Percentiles rank a stretch among this genome's conserved stretches.
phyloP scores from a whole-genome alignment of 2,113 vertebrate genomes.

The Caranx ignobilis region DNA sequence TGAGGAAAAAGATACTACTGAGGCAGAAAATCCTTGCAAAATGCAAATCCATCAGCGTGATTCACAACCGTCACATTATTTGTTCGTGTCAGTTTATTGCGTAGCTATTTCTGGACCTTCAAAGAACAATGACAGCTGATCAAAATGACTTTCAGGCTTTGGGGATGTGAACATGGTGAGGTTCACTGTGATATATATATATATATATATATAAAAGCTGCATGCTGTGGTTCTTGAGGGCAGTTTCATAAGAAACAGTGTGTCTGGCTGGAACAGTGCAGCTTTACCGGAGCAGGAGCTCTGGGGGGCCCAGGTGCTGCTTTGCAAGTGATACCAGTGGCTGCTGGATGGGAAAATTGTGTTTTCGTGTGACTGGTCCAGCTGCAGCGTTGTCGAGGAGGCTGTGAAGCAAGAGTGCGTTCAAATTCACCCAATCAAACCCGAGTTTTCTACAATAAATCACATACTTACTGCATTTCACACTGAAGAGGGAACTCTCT shows the following conservation, averaged over 20 bases:
- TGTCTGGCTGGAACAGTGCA: neutral
- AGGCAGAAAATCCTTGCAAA: too few relatives aligned
- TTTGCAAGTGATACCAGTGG: conserved; percentile 52
- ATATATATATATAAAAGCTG: neutral
- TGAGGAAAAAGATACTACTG: too few relatives aligned
- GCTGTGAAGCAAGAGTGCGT: neutral
- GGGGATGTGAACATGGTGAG: neutral
- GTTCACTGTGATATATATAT: neutral
- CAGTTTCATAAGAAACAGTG: conserved; percentile 41
- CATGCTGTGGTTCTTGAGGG: neutral
- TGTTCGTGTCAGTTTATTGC: too few relatives aligned
- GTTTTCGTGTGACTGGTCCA: conserved; percentile 17
- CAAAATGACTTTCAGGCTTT: neutral
- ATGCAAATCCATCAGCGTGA: too few relatives aligned
- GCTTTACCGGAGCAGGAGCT: neutral
- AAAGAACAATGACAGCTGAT: neutral
- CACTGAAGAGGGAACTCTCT: neutral
- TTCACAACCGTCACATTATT: too few relatives aligned
- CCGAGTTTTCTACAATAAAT: neutral
- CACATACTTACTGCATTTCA: neutral
- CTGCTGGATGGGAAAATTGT: neutral
- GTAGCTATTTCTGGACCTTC: too few relatives aligned
- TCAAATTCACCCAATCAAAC: neutral
- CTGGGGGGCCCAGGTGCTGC: conserved; percentile 50
- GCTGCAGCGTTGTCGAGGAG: conserved; percentile 7